Evolutionary conservation across 2,888 invertebrate species (phyloP).

Genomic region (Folsomia candida): DNA sequence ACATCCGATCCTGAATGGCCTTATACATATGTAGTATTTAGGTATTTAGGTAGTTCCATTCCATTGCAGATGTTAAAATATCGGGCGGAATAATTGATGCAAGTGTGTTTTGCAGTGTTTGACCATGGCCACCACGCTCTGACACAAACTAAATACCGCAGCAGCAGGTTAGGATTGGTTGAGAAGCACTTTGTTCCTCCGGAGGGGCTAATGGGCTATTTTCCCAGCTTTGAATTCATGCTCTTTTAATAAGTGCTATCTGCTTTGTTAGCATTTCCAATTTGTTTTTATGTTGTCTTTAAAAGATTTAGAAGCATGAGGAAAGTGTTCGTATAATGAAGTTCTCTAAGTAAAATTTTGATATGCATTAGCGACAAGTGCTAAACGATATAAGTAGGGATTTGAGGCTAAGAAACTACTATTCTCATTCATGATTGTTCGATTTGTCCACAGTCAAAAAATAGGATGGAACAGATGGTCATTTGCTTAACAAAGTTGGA

Average conservation of each 20-base stretch:
- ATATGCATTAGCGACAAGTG: no score
- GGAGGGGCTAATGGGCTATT: not conserved
- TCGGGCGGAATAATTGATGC: constrained; percentile 12
- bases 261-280: constrained; percentile 1
- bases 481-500: no score
- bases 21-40: no score
- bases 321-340: not conserved
- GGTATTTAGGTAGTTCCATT: no score
- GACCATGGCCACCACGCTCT: not conserved
- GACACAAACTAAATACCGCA: not conserved
- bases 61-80: constrained; percentile 20
- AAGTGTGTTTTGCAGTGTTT: constrained; percentile 11
- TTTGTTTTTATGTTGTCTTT: constrained; percentile 6
- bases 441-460: no score
- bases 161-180: not conserved
- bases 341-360: no score
- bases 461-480: no score
- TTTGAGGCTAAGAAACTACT: no score
- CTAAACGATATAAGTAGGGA: no score
- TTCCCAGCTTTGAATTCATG: not conserved
- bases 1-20: not conserved
- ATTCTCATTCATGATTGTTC: no score
- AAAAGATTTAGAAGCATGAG: not conserved
- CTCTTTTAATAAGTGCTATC: not conserved
- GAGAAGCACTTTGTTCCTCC: not conserved